Base-by-base conservation (phyloP, 2,113 vertebrate species). In the western clawed frog (Xenopus tropicalis) region DNA sequence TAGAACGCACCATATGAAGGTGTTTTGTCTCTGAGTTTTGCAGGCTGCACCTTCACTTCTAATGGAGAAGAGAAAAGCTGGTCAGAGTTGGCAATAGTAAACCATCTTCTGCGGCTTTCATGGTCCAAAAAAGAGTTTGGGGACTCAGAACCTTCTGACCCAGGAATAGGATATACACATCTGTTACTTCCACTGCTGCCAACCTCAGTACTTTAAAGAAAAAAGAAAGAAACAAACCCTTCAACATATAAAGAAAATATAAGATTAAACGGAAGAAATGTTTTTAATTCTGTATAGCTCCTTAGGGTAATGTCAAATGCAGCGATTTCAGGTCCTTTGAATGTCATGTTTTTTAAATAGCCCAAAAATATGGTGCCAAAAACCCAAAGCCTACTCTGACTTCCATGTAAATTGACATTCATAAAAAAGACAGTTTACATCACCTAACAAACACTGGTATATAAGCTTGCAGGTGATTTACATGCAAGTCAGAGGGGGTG, bases 121-220 rank as follows among this genome's bases (percentile, higher is more conserved):
- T 92, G 86, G 81, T 98, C 95, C 84, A 96, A 79, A 77, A 90
- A 93, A 21, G 94, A 95, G 83, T 97, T 96, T 0, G 96, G 95
- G 48, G 95, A 98, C 83, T 98, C 94, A 0, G 93, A 92, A 0
- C 96, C 93, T 77, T 88, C 94, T 1, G 87, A 85, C 0, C 71
- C 81, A 61, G 78, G 70, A 17, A 80, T 3, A 0, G 78, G 82
- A 11, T 80, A 87, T 56, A 79, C 20, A 5, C 83, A 82, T 66
- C 88, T 88, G 51, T 80, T 89, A 57, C 85, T 83, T 24, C 83
- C 85, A 21, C 85, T 77, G 29, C 86, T 88, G 1, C 86, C n/a
- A 61, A 83, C 19, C 89, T 90, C 48, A 87, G 88, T 14, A 93
- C 90, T 72, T 95, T 98, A 81, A 29, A 29, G 29, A 7, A 73